A percentile compares a stretch with the other conserved stretches of the same genome.
Conservation (phyloP, 2,113 vertebrate species). For the Cebidichthys violaceus region DNA sequence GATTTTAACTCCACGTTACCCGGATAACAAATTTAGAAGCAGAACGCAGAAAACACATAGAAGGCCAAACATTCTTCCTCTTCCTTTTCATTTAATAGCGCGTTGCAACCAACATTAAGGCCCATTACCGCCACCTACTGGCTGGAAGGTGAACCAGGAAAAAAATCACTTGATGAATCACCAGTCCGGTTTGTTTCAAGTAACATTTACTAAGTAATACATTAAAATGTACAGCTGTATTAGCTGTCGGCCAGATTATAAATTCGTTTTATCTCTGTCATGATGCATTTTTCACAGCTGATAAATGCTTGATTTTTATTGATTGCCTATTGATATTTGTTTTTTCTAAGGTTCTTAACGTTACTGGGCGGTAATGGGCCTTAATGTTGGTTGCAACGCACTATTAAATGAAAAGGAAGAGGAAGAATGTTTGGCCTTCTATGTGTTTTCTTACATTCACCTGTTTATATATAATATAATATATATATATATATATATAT, state of each 20-base stretch:
- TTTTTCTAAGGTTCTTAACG: too few relatives aligned
- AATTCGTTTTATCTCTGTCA: too few relatives aligned
- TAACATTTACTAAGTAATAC: too few relatives aligned
- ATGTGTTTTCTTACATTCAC: background rate
- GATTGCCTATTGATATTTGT: too few relatives aligned
- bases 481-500: too few relatives aligned
- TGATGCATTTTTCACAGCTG: too few relatives aligned
- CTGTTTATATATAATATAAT: too few relatives aligned
- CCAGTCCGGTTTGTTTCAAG: too few relatives aligned
- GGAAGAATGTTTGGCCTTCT: background rate
- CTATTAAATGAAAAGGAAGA: background rate
- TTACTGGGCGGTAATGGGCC: conserved; percentile 4
- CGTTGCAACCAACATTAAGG: background rate
- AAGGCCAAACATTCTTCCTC: background rate
- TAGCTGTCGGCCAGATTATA: too few relatives aligned
- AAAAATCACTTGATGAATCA: too few relatives aligned
- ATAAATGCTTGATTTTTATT: too few relatives aligned
- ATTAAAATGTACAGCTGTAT: too few relatives aligned
- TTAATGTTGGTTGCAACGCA: background rate
- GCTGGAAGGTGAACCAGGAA: background rate
- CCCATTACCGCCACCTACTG: conserved; percentile 15
- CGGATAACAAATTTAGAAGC: background rate
- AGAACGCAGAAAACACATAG: background rate
- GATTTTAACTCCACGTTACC: conserved; percentile 29
- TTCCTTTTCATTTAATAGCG: background rate